These are phyloP conservation scores for Neogale vison DNA, from an alignment of 2,113 vertebrate species.

Conservation along the genomic window DNA sequence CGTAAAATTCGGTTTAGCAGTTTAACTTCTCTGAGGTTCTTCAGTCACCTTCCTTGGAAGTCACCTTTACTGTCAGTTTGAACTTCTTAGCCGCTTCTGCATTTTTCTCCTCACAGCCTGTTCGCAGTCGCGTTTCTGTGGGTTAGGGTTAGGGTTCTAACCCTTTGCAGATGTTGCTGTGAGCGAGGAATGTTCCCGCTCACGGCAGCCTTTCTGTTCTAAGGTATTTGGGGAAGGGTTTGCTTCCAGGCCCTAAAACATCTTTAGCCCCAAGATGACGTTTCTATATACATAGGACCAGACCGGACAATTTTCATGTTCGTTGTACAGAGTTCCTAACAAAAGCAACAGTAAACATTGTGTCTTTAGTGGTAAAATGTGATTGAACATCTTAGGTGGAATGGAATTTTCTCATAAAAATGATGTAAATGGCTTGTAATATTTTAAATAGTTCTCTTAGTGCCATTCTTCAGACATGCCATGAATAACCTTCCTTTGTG, in stretches of 20 bases:
- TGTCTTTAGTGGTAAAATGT: conserved; percentile 49
- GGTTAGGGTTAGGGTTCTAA: too few relatives aligned
- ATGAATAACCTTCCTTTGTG: conserved; percentile 48
- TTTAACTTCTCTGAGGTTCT: neutral
- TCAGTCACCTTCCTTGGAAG: neutral
- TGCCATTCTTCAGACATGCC: conserved; percentile 22
- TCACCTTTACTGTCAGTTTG: neutral
- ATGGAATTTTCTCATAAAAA: conserved; percentile 61
- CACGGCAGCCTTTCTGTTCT: neutral
- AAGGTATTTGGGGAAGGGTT: conserved; percentile 18
- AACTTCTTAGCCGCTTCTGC: neutral
- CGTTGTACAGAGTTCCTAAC: conserved; percentile 32
- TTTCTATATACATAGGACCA: neutral
- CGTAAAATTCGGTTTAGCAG: neutral
- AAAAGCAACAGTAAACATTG: conserved; percentile 26
- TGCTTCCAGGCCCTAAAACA: conserved; percentile 8
- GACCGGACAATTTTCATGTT: conserved; percentile 13
- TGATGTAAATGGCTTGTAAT: conserved; percentile 46
- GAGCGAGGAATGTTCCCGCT: neutral
- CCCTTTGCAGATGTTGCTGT: neutral
- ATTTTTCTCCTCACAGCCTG: neutral
- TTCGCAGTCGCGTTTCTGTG: neutral
- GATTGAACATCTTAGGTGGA: conserved; percentile 39
- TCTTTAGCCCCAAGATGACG: neutral
- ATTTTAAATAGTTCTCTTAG: conserved; percentile 58